phyloP scores from a whole-genome alignment of 2,113 vertebrate genomes.

The Petrocephalus zakoni region DNA sequence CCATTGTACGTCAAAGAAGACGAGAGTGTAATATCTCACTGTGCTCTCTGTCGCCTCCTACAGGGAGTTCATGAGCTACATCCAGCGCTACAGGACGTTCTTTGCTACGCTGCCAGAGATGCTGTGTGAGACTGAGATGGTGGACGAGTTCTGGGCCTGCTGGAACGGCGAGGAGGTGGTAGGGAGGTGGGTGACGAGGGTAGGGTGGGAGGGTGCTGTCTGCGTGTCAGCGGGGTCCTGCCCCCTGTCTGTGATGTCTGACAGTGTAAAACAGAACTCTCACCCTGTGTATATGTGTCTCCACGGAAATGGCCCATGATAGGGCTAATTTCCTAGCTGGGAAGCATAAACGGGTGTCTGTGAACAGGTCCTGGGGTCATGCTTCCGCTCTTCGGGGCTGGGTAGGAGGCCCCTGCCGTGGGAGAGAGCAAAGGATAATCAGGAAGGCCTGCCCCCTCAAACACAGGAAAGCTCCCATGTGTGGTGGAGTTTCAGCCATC shows the following conservation, averaged over 20 bases:
- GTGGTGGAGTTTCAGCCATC: not conserved
- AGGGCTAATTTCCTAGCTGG: not conserved
- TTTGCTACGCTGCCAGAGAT: conserved; percentile 77
- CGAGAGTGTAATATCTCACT: not conserved
- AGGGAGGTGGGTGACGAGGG: conserved; percentile 64
- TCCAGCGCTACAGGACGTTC: conserved; percentile 76
- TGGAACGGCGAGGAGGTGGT: conserved; percentile 83
- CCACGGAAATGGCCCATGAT: not conserved
- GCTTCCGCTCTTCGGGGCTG: not conserved
- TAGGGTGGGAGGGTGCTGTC: not conserved
- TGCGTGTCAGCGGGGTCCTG: not conserved
- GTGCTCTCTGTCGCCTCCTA: not conserved
- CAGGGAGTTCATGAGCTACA: conserved; percentile 81
- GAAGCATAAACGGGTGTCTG: not conserved
- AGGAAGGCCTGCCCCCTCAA: not conserved
- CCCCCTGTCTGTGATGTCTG: not conserved
- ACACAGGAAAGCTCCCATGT: not conserved
- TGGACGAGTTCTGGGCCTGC: conserved; percentile 74
- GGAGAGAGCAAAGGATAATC: not conserved
- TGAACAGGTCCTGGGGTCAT: not conserved
- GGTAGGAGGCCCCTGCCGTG: not conserved
- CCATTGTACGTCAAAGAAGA: not conserved
- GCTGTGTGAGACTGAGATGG: conserved; percentile 79
- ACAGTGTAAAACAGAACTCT: not conserved
- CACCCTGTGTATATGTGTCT: not conserved